Evolutionary conservation across 92 coral and sea anemone species (phyloP).

Genomic region (Phenganax subtilis): DNA sequence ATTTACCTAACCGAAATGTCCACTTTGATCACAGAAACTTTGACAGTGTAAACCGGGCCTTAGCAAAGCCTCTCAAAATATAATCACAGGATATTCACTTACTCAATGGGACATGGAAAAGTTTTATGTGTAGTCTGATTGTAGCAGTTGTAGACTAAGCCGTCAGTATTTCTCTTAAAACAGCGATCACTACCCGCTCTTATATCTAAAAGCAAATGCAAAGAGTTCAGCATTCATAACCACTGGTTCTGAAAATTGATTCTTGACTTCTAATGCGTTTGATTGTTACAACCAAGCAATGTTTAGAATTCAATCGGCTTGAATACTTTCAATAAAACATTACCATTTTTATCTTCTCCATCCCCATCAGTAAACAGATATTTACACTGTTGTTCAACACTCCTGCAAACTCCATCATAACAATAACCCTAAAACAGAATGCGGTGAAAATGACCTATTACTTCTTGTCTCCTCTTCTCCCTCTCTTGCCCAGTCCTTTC

Average conservation of each 20-base stretch:
- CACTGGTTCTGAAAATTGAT: too few relatives aligned
- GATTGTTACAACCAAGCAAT: neutral
- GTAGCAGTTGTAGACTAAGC: neutral
- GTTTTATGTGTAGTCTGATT: neutral
- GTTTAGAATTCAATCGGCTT: neutral
- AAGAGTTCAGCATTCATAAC: neutral
- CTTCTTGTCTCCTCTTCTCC: neutral
- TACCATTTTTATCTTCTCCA: slow-evolving; percentile 54
- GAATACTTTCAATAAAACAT: neutral
- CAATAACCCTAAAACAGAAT: slow-evolving; percentile 61
- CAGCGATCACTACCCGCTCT: neutral
- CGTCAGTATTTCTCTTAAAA: neutral
- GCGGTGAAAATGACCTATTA: neutral
- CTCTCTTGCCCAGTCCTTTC: neutral
- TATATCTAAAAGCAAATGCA: neutral
- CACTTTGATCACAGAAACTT: too few relatives aligned
- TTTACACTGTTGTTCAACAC: slow-evolving; percentile 57
- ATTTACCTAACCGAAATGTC: too few relatives aligned
- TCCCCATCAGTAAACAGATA: slow-evolving; percentile 41
- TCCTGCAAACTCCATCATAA: slow-evolving; percentile 67
- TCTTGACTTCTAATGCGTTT: neutral
- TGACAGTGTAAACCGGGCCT: too few relatives aligned
- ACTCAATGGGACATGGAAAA: neutral
- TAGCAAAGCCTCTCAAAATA: too few relatives aligned
- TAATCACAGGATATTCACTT: neutral